Percentiles rank a stretch among this genome's conserved stretches.
Conservation (phyloP, 2,797 vertebrate species). For the Tenualosa thibaudeaui region DNA sequence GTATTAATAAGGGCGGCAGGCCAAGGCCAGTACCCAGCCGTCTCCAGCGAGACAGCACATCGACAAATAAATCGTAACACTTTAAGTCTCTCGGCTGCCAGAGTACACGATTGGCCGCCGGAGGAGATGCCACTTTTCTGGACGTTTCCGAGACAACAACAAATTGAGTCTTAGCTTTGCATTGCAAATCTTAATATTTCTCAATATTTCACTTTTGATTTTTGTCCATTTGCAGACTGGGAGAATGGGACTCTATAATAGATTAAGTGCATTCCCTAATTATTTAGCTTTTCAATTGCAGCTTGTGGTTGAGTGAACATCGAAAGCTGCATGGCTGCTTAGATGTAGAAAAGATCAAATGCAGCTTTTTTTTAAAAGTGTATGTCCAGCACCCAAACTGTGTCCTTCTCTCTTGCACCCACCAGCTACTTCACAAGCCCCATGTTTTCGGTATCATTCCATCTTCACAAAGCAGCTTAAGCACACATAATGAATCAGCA, state of each 20-base stretch:
- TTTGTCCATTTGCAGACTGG: not conserved
- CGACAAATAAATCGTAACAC: conserved; percentile 35
- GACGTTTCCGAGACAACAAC: not conserved
- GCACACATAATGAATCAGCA: not conserved
- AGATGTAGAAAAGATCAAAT: not conserved
- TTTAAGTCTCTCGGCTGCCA: not conserved
- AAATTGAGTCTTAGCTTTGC: not conserved
- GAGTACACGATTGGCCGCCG: not conserved
- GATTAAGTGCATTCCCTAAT: not conserved
- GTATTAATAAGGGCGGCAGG: conserved; percentile 39
- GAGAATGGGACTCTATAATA: not conserved
- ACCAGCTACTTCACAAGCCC: not conserved
- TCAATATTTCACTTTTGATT: not conserved
- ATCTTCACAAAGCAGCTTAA: conserved; percentile 10
- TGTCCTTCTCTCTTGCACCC: not conserved
- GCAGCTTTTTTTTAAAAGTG: not conserved
- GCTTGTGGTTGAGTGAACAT: not conserved
- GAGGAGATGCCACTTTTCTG: not conserved
- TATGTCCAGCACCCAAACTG: not conserved
- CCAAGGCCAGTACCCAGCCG: conserved; percentile 26
- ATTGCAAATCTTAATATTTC: not conserved
- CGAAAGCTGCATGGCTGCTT: not conserved
- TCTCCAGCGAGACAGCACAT: conserved; percentile 33
- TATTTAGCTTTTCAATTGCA: not conserved
- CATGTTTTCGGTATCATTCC: not conserved